Base-by-base conservation (phyloP, 2,113 vertebrate species). In the Sprattus sprattus region DNA sequence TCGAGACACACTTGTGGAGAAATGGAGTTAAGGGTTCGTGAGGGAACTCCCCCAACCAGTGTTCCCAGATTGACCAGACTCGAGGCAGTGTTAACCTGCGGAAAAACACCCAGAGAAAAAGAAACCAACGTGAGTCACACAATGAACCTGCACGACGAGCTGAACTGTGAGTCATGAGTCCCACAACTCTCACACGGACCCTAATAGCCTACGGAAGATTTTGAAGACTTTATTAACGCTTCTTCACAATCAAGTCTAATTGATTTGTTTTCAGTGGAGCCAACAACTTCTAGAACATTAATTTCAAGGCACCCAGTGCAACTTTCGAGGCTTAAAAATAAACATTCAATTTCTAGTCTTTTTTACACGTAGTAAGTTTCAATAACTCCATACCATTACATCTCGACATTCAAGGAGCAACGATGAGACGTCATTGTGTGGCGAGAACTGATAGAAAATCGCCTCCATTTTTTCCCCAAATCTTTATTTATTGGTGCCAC, bases 41-140 rank as follows among this genome's bases (percentile, higher is more conserved):
- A 82, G 6, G 89, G 86, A 44, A 90, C 25, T 11, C 87, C 89
- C 22, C 50, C 78, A 60, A 90, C 32, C 45, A 90, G 82, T 7
- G 83, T 60, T 82, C 89, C 89, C 25, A 88, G 50, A 2, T 18
- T 85, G 52, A 82, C 0, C 85, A 90, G 47, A 22, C 16, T 81
- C 46, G 20, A 15, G 47, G 20, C 0, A 46, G 0, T 47, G 32
- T 5, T 44, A 18, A 88, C 8, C 89, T 90, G 81, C 60, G 81
- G 82, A 87, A 84, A 71, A 50, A 60, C 10, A 45, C 8, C 22
- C 2, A 22, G 3, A 22, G 84, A 87, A 86, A 25, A 28, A 2
- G 0, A 82, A 25, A 71, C 64, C 28, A 32, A 28, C 5, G 22
- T 64, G 28, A 16, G 10, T 2, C 32, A 78, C 71, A 60, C 13